A percentile compares a stretch with the other conserved stretches of the same genome.
Conservation (phyloP, 2,888 invertebrate genomes). For the Andrena minutula region DNA sequence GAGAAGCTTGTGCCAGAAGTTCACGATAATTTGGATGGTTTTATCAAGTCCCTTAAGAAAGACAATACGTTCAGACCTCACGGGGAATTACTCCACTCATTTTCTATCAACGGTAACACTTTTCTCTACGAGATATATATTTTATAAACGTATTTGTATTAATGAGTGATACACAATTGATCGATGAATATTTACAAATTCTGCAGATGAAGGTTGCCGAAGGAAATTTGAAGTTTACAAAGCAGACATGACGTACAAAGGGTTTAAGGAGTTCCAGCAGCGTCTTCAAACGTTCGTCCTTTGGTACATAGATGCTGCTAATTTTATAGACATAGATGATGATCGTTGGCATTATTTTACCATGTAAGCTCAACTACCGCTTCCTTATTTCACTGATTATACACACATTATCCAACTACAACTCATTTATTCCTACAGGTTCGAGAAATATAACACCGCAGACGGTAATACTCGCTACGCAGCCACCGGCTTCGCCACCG, state of each 20-base stretch:
- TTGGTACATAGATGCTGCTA: conserved; percentile 98
- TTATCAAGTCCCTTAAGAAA: conserved; percentile 89
- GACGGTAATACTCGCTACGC: conserved; percentile 89
- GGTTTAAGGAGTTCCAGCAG: conserved; percentile 92
- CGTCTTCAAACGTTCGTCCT: conserved; percentile 95
- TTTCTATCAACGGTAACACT: conserved; percentile 85
- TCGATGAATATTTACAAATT: conserved; percentile 6
- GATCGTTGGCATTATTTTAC: conserved; percentile 95
- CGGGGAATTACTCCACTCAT: conserved; percentile 89
- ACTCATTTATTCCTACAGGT: conserved; percentile 85
- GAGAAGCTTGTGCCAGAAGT: conserved; percentile 90
- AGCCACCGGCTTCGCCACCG: conserved; percentile 94
- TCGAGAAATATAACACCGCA: conserved; percentile 89
- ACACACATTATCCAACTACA: background rate
- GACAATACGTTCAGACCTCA: conserved; percentile 92
- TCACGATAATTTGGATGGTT: conserved; percentile 90
- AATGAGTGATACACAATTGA: background rate
- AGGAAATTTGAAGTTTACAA: conserved; percentile 92
- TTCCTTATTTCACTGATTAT: background rate
- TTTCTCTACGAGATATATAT: background rate
- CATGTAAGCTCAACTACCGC: conserved; percentile 87
- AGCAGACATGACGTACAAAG: conserved; percentile 89
- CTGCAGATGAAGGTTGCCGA: conserved; percentile 76
- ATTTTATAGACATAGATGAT: conserved; percentile 97
- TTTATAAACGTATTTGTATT: background rate